phyloP scores from a whole-genome alignment of 2,113 vertebrate genomes.

The Rhynchomys soricoides region DNA sequence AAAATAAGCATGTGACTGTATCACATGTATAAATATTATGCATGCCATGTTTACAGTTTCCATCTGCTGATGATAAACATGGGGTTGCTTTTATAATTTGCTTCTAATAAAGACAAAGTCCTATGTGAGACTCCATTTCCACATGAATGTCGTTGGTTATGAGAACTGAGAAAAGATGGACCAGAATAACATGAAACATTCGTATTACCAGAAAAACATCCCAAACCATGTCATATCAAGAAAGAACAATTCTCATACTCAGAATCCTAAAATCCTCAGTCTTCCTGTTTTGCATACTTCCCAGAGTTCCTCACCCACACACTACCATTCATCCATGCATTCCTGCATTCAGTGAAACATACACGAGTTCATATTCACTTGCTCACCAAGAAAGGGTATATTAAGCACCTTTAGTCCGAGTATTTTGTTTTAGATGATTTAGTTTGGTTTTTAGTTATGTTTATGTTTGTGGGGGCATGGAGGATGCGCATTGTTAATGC shows the following conservation, averaged over 20 bases:
- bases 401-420: background rate
- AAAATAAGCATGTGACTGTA: background rate
- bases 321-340: background rate
- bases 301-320: background rate
- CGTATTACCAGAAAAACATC: background rate
- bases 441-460: background rate
- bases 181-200: background rate
- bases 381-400: background rate
- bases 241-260: background rate
- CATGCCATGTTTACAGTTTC: background rate
- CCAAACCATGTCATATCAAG: background rate
- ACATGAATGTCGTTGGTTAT: background rate
- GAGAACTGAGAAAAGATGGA: background rate
- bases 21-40: background rate
- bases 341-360: background rate
- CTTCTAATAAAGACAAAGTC: background rate
- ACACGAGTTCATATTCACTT: conserved; percentile 16
- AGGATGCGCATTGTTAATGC: background rate
- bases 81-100: background rate
- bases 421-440: background rate
- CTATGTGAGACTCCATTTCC: background rate
- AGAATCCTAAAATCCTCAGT: background rate
- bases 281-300: background rate
- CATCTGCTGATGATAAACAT: background rate
- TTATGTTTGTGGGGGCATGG: background rate